Evolutionary conservation across 1,140 invertebrate species (phyloP).

Genomic region (Ectropis grisescens): DNA sequence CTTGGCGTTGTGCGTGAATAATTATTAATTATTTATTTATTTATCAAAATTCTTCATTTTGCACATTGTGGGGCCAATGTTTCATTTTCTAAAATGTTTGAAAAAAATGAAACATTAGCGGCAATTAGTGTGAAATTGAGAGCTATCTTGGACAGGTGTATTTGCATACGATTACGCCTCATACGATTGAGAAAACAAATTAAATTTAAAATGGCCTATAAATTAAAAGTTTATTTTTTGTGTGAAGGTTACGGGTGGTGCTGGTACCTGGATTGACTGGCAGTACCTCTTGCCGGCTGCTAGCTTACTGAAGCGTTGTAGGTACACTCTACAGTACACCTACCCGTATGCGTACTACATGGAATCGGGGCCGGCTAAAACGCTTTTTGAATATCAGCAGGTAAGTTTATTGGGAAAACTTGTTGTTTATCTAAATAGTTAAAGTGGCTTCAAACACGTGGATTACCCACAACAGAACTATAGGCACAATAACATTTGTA

Average conservation of each 20-base stretch:
- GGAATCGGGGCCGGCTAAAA: slow-evolving; percentile 93
- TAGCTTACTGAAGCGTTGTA: slow-evolving; percentile 92
- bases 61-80: neutral
- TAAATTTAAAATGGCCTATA: neutral
- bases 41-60: too few relatives aligned
- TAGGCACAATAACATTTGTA: too few relatives aligned
- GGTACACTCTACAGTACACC: slow-evolving; percentile 99
- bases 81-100: neutral
- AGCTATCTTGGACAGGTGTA: too few relatives aligned
- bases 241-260: slow-evolving; percentile 81
- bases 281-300: slow-evolving; percentile 97
- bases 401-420: slow-evolving; percentile 23
- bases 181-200: too few relatives aligned
- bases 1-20: too few relatives aligned
- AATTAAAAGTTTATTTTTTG: slow-evolving; percentile 4
- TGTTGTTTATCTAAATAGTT: neutral
- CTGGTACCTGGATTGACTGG: slow-evolving; percentile 99
- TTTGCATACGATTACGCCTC: too few relatives aligned
- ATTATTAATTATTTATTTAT: too few relatives aligned
- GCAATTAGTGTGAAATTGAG: neutral
- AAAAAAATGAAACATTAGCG: neutral
- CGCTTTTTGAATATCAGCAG: slow-evolving; percentile 84
- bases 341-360: slow-evolving; percentile 99
- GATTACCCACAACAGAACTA: too few relatives aligned
- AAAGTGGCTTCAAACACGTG: neutral